Conservation (phyloP, 37 sponge, comb jelly and placozoan species). For the Halichondria panicea region DNA sequence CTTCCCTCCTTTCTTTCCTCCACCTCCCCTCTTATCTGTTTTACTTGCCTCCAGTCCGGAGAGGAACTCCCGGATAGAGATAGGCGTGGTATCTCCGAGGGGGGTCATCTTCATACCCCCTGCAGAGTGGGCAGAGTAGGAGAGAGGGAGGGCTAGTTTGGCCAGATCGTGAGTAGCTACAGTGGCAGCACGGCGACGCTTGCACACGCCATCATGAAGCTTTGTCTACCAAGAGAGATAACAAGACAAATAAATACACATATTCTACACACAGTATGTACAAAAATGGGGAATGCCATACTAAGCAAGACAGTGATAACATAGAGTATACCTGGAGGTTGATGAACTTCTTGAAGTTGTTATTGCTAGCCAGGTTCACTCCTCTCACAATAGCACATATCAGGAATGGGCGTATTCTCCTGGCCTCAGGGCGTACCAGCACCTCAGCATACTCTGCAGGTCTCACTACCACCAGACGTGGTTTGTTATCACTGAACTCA, state of each 20-base stretch:
- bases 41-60: conserved; percentile 57
- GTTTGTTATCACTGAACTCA: conserved; percentile 10
- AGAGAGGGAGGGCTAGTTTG: conserved; percentile 61
- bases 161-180: conserved; percentile 88
- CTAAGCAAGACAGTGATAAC: background rate
- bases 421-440: conserved; percentile 36
- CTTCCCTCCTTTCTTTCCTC: conserved; percentile 30
- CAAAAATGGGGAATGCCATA: background rate
- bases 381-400: conserved; percentile 75
- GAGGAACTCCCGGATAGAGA: conserved; percentile 62
- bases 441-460: conserved; percentile 34
- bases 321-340: conserved; percentile 68
- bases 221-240: conserved; percentile 51
- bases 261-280: too few relatives aligned
- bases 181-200: conserved; percentile 77
- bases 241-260: background rate
- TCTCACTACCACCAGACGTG: conserved; percentile 30
- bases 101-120: conserved; percentile 60
- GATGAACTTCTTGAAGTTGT: conserved; percentile 64
- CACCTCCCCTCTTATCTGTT: conserved; percentile 35
- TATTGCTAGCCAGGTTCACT: conserved; percentile 51
- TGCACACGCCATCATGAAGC: conserved; percentile 84
- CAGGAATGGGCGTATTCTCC: conserved; percentile 68
- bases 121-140: conserved; percentile 37
- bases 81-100: conserved; percentile 42